Evolutionary conservation across 1,140 invertebrate species (phyloP), one percentile per base, ranked within the genome.

Genomic region (Ceratoteleas bidentatus): DNA sequence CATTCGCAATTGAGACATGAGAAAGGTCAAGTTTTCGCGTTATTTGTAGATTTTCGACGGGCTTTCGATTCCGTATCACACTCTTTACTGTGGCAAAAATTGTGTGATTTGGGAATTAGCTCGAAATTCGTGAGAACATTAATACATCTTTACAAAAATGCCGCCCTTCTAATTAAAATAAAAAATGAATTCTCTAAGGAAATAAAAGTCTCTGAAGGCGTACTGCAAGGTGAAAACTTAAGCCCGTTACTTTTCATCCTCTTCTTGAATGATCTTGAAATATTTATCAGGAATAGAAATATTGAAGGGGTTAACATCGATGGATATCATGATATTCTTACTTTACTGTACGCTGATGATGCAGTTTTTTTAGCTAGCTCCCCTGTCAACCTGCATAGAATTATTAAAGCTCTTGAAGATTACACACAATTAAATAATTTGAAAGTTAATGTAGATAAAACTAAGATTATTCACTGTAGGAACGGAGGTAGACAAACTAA

Each of bases 161-260:
- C 82, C 0, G 32, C 47, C 9, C 75, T 79, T 16, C 16, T 49
- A 36, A 47, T 83, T 24, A 70, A 69, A 61, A 14, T 36, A 24
- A 58, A 65, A 32, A 16, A 50, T 34, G 5, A 9, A 10, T 10
- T 66, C 32, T 54, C 58, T 9, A 7, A 36, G 6, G 14, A 49
- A 49, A 34, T 38, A 14, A 50, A 77, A 14, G 45, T 85, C 0
- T 58, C 83, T 0, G 74, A 78, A 24, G 86, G 85, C 0, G 68
- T 85, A 0, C 47, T 80, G 3, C 84, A 86, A 40, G 85, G 86
- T 0, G 81, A 85, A 24, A 62, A 57, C 0, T 56, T 86, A 3
- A 76, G 65, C 11, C 77, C 82, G 8, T 9, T 76, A 4, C 9
- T 84, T 5, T 87, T 86, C 52, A 64, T 64, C 3, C 34, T 86